Conservation (phyloP, 1,140 invertebrate species). For the Physella acuta region DNA sequence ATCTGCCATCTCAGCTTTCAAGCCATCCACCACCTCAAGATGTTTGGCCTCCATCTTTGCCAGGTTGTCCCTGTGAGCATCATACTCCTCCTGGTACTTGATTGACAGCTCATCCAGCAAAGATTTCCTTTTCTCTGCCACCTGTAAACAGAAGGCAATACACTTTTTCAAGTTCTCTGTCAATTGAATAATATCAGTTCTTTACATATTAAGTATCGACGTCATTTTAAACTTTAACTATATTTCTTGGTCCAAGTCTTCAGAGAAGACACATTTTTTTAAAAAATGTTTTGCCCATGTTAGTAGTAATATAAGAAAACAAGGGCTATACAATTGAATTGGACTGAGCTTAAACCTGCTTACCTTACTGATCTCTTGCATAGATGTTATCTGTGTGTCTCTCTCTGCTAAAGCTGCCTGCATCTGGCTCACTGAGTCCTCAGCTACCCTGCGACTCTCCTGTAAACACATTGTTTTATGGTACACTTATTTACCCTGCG, state of each 20-base stretch:
- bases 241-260: too few relatives aligned
- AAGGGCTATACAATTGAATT: neutral
- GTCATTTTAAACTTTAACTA: too few relatives aligned
- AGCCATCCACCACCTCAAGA: constrained; percentile 35
- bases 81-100: constrained; percentile 59
- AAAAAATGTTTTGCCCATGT: too few relatives aligned
- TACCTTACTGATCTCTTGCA: constrained; percentile 52
- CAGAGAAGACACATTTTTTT: too few relatives aligned
- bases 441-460: constrained; percentile 44
- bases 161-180: too few relatives aligned
- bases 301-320: neutral
- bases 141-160: constrained; percentile 34
- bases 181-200: too few relatives aligned
- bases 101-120: constrained; percentile 62
- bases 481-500: too few relatives aligned
- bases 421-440: constrained; percentile 44
- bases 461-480: too few relatives aligned
- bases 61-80: constrained; percentile 52
- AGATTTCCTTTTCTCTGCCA: constrained; percentile 61
- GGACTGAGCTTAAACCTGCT: neutral
- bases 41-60: constrained; percentile 42
- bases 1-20: constrained; percentile 37
- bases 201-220: too few relatives aligned
- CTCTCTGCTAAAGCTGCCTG: constrained; percentile 47
- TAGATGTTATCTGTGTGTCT: constrained; percentile 47